Conservation (phyloP, 2,797 vertebrate species). For the Smutsia gigantea region DNA sequence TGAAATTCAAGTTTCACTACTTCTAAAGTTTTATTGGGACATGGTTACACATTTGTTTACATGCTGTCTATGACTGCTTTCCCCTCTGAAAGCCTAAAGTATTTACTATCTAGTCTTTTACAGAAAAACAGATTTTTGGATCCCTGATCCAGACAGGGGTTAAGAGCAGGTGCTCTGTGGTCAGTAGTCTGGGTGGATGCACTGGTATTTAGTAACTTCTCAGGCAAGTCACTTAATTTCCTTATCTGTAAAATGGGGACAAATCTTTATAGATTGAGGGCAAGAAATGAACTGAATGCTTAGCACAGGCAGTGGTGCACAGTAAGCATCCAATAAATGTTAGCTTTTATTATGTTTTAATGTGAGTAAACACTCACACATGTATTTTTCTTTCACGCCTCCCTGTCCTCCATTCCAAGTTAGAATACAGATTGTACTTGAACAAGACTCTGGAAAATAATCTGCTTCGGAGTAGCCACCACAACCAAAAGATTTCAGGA, state of each 20-base stretch:
- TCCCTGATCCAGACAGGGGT: not conserved
- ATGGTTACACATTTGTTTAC: not conserved
- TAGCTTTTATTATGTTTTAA: not conserved
- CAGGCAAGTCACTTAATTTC: not conserved
- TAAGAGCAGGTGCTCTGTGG: not conserved
- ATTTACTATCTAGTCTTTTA: not conserved
- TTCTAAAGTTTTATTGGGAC: not conserved
- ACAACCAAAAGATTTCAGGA: not conserved
- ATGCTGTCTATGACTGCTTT: not conserved
- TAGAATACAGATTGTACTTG: not conserved
- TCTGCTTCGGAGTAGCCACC: accelerated
- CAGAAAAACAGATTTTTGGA: not conserved
- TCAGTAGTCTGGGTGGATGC: not conserved
- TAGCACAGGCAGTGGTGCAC: not conserved
- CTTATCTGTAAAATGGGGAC: not conserved
- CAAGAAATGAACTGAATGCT: not conserved
- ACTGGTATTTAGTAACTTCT: not conserved
- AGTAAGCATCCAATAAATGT: not conserved
- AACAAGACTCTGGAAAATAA: not conserved
- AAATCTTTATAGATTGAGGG: not conserved
- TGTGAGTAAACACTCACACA: not conserved
- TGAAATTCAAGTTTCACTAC: not conserved
- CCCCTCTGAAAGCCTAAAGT: not conserved
- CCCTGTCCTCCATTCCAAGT: not conserved
- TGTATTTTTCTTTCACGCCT: not conserved